phyloP scores from a whole-genome alignment of 2,888 invertebrate species.

The Halictus quadricinctus region DNA sequence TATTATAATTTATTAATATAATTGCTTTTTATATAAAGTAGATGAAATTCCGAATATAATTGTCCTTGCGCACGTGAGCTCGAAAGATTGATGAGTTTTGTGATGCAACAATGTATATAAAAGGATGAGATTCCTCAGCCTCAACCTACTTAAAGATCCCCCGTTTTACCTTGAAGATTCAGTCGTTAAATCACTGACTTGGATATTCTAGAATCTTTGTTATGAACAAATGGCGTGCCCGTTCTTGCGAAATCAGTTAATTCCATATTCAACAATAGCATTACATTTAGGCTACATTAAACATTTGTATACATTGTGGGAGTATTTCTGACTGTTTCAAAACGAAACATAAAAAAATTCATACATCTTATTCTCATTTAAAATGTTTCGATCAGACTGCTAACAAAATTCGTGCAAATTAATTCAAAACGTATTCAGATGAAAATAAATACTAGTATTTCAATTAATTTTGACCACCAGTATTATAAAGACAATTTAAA shows the following conservation, averaged over 20 bases:
- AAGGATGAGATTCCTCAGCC: slow-evolving; percentile 68
- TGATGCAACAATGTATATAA: slow-evolving; percentile 56
- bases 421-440: neutral
- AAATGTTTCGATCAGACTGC: neutral
- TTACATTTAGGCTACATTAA: neutral
- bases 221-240: slow-evolving; percentile 25
- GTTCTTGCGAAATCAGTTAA: slow-evolving; percentile 20
- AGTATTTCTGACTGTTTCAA: neutral
- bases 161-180: slow-evolving; percentile 69
- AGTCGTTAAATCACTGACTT: slow-evolving; percentile 55
- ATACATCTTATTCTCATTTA: neutral
- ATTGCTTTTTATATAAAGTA: neutral
- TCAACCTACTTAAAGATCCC: slow-evolving; percentile 76
- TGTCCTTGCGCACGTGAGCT: slow-evolving; percentile 10
- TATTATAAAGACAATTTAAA: neutral
- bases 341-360: neutral
- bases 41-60: slow-evolving; percentile 19
- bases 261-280: neutral
- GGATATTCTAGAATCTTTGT: slow-evolving; percentile 27
- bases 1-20: too few species aligned
- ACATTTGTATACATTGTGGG: neutral
- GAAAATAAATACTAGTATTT: neutral
- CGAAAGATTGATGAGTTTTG: slow-evolving; percentile 48
- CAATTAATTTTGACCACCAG: neutral
- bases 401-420: neutral